phyloP scores from a whole-genome alignment of 2,888 invertebrate species.

The Smittia sp. region DNA sequence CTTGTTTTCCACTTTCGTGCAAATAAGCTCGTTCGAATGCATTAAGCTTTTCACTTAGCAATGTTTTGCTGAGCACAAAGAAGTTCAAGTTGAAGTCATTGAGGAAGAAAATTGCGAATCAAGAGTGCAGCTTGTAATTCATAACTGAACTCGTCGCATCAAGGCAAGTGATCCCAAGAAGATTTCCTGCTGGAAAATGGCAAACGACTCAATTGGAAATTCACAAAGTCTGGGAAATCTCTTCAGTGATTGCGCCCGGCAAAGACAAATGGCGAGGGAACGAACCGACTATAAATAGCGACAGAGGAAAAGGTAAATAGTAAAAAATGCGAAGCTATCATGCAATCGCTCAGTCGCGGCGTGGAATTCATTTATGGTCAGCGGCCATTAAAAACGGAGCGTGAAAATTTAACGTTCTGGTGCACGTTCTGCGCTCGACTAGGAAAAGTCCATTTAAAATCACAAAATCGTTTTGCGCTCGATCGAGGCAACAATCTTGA shows the following conservation, averaged over 20 bases:
- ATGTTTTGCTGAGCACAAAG: background rate
- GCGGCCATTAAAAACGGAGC: background rate
- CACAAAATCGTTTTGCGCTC: background rate
- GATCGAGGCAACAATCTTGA: slow-evolving; percentile 7
- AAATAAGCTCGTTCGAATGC: background rate
- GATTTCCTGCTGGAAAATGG: too few relatives aligned
- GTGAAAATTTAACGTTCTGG: background rate
- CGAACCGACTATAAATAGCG: background rate
- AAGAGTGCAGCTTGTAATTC: too few relatives aligned
- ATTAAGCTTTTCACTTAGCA: background rate
- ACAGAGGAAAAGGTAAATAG: background rate
- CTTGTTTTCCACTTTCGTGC: background rate
- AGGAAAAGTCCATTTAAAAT: background rate
- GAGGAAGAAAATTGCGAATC: background rate
- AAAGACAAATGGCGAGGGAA: background rate
- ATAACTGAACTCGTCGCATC: too few relatives aligned
- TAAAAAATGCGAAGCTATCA: background rate
- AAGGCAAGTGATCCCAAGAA: too few relatives aligned
- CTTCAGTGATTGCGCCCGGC: too few relatives aligned
- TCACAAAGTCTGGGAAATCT: too few relatives aligned
- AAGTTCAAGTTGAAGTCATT: background rate
- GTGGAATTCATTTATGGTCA: background rate
- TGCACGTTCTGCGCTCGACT: background rate
- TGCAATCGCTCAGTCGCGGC: background rate
- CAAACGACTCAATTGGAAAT: too few relatives aligned